Percentiles rank a stretch among this genome's conserved stretches.
These are phyloP conservation scores for Drosophila obscura DNA, from an alignment of 1,140 invertebrate genomes.

Conservation along the genomic window DNA sequence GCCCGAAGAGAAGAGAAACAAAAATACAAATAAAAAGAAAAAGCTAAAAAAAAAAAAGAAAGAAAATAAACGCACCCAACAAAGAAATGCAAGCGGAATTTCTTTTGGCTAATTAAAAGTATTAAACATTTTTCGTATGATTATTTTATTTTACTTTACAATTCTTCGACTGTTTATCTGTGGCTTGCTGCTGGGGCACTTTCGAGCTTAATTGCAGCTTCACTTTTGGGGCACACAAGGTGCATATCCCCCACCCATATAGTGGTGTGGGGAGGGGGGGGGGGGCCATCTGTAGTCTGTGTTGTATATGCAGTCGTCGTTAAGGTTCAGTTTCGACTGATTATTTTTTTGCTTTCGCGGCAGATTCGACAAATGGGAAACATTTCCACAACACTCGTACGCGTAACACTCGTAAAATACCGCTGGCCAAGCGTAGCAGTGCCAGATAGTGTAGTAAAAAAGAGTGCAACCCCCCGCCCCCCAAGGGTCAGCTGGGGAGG, in stretches of 20 bases:
- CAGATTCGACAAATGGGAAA: background rate
- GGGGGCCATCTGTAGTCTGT: background rate
- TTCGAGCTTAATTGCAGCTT: no score
- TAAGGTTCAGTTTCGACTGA: conserved; percentile 16
- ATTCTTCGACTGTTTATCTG: no score
- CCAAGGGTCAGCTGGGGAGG: no score
- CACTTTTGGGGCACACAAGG: no score
- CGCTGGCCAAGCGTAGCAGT: background rate
- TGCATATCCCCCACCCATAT: no score
- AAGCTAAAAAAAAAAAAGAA: background rate
- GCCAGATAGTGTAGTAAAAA: conserved; percentile 28
- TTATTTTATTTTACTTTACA: no score
- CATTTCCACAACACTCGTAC: conserved; percentile 3
- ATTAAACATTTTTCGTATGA: no score
- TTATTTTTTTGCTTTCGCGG: conserved; percentile 35
- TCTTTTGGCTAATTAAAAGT: conserved; percentile 16
- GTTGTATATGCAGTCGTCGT: conserved; percentile 12
- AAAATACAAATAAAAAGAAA: no score
- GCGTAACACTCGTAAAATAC: no score
- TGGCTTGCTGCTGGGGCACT: no score
- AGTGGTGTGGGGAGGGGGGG: no score
- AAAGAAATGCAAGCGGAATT: conserved; percentile 39
- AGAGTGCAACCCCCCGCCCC: background rate
- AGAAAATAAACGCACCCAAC: conserved; percentile 6
- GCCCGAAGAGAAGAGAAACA: conserved; percentile 22